These are phyloP conservation scores for Catocala nupta DNA, from an alignment of 2,888 invertebrate genomes.

Conservation along the genomic window DNA sequence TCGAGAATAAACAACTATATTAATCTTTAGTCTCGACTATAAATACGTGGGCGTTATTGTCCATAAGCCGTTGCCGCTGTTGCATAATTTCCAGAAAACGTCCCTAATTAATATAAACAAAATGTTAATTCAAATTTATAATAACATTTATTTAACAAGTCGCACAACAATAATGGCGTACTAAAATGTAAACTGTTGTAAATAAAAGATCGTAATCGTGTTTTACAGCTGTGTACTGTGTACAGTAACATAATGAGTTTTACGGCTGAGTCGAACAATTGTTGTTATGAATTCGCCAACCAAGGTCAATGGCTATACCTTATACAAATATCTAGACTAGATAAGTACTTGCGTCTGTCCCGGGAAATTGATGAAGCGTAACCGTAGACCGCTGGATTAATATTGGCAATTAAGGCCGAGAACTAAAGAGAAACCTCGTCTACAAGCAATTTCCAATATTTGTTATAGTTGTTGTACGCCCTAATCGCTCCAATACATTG, in stretches of 20 bases:
- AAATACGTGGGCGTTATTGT: conserved; percentile 41
- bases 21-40: conserved; percentile 16
- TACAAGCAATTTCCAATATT: conserved; percentile 5
- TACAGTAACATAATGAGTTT: conserved; percentile 61
- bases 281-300: conserved; percentile 57
- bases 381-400: neutral
- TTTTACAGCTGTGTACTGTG: conserved; percentile 61
- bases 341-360: conserved; percentile 3
- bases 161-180: conserved; percentile 56
- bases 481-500: neutral
- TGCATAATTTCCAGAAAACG: conserved; percentile 52
- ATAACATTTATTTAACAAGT: conserved; percentile 56
- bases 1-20: conserved; percentile 23
- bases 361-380: conserved; percentile 4
- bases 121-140: conserved; percentile 59
- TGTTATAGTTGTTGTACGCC: too few relatives aligned
- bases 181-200: conserved; percentile 65
- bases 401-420: neutral
- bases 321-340: conserved; percentile 45
- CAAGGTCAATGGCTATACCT: conserved; percentile 57
- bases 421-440: too few relatives aligned
- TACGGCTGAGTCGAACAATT: conserved; percentile 69
- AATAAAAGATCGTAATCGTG: conserved; percentile 67
- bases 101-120: conserved; percentile 60
- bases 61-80: conserved; percentile 49